A percentile compares a stretch with the other conserved stretches of the same genome.
Conservation (phyloP, 2,797 vertebrate species). For the Eulemur coronatus region DNA sequence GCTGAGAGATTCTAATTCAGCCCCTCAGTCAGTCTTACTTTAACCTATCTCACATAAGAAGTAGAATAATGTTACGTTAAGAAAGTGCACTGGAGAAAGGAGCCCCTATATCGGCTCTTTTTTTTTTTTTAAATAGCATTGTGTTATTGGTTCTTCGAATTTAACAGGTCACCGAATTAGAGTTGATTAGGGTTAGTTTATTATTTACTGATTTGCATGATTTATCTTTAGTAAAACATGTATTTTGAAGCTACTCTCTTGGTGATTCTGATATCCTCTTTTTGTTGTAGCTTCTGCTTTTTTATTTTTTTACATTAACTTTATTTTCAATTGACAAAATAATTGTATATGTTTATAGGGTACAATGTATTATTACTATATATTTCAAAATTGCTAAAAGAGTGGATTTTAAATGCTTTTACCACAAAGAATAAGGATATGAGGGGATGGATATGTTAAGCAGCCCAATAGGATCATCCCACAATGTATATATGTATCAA, state of each 20-base stretch:
- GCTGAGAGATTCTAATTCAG: not conserved
- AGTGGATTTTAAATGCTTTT: not conserved
- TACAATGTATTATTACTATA: not conserved
- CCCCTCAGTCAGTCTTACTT: not conserved
- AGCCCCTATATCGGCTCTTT: not conserved
- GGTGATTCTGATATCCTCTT: not conserved
- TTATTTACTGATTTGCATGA: not conserved
- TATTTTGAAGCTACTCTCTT: not conserved
- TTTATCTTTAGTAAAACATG: not conserved
- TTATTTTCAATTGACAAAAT: not conserved
- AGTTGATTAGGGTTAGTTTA: not conserved
- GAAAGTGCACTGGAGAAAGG: not conserved
- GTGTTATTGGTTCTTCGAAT: not conserved
- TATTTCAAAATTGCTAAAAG: not conserved
- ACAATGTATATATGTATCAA: not conserved
- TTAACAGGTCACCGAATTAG: not conserved
- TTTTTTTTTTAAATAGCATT: not conserved
- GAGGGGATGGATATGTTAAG: not conserved
- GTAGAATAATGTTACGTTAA: not conserved
- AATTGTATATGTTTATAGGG: not conserved
- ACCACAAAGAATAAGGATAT: not conserved
- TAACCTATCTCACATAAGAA: not conserved
- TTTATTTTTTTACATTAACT: not conserved
- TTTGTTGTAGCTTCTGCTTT: not conserved
- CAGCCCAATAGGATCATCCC: not conserved